Evolutionary conservation across 2,113 vertebrate genomes (phyloP).

Genomic region (Pleuronectes platessa): DNA sequence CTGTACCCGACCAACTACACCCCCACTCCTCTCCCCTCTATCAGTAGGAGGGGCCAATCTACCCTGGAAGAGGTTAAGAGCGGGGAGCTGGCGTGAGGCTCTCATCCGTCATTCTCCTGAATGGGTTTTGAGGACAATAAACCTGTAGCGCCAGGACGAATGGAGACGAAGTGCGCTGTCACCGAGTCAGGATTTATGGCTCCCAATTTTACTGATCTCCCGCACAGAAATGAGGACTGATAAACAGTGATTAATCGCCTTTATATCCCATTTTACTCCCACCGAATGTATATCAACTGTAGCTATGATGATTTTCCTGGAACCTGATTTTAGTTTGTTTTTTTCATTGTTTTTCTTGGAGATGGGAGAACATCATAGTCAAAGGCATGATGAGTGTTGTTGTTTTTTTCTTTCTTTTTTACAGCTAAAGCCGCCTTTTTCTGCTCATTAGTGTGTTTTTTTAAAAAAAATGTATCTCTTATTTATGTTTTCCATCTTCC

Average conservation of each 20-base stretch:
- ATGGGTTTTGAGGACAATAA: constrained; percentile 89
- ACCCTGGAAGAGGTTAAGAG: constrained; percentile 74
- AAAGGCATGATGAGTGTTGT: constrained; percentile 15
- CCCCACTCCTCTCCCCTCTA: constrained; percentile 15
- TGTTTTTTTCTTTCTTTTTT: background rate
- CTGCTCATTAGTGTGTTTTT: constrained; percentile 61
- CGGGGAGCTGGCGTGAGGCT: constrained; percentile 64
- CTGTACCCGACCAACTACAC: constrained; percentile 12
- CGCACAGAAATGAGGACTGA: constrained; percentile 85
- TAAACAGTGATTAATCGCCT: constrained; percentile 89
- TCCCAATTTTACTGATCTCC: constrained; percentile 87
- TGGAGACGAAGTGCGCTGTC: constrained; percentile 87
- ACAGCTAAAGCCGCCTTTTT: constrained; percentile 29
- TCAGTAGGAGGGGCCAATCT: constrained; percentile 64
- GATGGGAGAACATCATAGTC: background rate
- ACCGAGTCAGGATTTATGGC: constrained; percentile 82
- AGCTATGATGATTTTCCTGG: constrained; percentile 76
- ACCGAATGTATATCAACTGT: constrained; percentile 84
- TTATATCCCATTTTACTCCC: constrained; percentile 80
- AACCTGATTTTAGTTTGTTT: constrained; percentile 2
- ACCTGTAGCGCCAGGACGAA: constrained; percentile 86
- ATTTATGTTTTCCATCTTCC: constrained; percentile 79
- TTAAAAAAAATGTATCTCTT: constrained; percentile 75
- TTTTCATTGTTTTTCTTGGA: background rate
- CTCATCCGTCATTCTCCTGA: constrained; percentile 87